Percentiles rank a stretch among this genome's conserved stretches.
phyloP scores from a whole-genome alignment of 2,113 vertebrate genomes.

The Gasterosteus nipponicus region DNA sequence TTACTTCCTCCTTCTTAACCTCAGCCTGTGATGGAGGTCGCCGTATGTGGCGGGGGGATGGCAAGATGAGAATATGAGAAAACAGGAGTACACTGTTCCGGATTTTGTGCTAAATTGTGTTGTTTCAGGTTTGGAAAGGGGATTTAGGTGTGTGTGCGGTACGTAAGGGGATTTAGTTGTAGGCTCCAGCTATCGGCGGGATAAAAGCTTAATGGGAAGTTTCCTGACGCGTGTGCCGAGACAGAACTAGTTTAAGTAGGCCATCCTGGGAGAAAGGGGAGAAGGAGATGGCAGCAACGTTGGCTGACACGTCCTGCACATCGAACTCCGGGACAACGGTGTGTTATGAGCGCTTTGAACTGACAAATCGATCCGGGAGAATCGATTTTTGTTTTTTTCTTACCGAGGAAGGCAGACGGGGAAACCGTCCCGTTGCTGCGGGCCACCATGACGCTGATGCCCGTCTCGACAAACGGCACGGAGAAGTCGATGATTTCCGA shows the following conservation, averaged over 20 bases:
- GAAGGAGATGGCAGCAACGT: constrained; percentile 3
- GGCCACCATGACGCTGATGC: constrained; percentile 99
- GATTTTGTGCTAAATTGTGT: constrained; percentile 55
- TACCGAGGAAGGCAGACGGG: constrained; percentile 96
- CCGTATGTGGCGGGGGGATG: constrained; percentile 35
- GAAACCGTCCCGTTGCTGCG: constrained; percentile 97
- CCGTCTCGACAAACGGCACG: constrained; percentile 97
- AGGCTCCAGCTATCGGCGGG: constrained; percentile 48
- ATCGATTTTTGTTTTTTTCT: constrained; percentile 34
- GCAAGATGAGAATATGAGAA: constrained; percentile 27
- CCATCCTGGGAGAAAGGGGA: constrained; percentile 45
- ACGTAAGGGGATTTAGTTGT: constrained; percentile 63
- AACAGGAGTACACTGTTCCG: constrained; percentile 12
- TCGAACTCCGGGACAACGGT: constrained; percentile 5
- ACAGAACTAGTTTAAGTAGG: constrained; percentile 67
- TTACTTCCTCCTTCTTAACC: constrained; percentile 31
- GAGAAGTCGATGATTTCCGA: constrained; percentile 98
- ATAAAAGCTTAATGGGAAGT: constrained; percentile 70
- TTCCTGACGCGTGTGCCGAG: constrained; percentile 61
- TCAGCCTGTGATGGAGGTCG: constrained; percentile 25
- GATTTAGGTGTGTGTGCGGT: constrained; percentile 54
- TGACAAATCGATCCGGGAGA: background rate
- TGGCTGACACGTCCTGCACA: background rate
- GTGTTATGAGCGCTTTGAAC: constrained; percentile 8
- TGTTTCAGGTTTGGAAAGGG: constrained; percentile 47